Evolutionary conservation across 2,113 vertebrate species (phyloP), one percentile per base, ranked within the genome.

Genomic region (Podarcis muralis): DNA sequence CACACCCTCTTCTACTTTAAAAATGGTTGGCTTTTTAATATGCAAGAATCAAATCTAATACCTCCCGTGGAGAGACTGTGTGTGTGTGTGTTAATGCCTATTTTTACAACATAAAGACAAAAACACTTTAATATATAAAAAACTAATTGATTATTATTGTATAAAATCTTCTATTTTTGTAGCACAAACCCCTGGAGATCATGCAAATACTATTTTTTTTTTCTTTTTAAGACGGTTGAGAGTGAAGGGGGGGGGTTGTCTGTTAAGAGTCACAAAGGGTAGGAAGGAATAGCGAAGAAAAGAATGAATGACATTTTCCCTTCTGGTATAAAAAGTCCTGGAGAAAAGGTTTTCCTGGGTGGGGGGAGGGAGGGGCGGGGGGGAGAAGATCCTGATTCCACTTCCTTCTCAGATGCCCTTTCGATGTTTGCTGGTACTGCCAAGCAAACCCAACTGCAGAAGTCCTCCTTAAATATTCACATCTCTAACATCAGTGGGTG

Each of bases 401-500:
- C 93, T 93, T 94, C 95, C 95, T 93, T 92, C 93, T 94, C 88
- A 80, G 87, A 95, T 87, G 93, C 92, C 80, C 90, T 91, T 90
- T 80, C 88, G 92, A 83, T 91, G 87, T 92, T 93, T 96, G 93
- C 91, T 94, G 88, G 71, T 81, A 81, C 94, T 15, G 90, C 92
- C 94, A 93, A 95, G 93, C 89, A 95, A 94, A 94, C 91, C 87
- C 90, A 87, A 92, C 85, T 79, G 93, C 78, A 87, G 87, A 90
- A 86, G 81, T 94, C 91, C 92, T 77, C 90, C 78, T 99, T 98
- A 99, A 95, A 99, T 98, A 97, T 98, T 98, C 95, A 99, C 97
- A 65, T 99, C 99, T 92, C 98, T 96, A 94, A 99, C 99, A 6
- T 99, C 99, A 74, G 99, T 99, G 12, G 99, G 99, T 1, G 99